Evolutionary conservation across 2,888 invertebrate genomes (phyloP), one percentile per base, ranked within the genome.

Genomic region (Drosophila melanocephala): DNA sequence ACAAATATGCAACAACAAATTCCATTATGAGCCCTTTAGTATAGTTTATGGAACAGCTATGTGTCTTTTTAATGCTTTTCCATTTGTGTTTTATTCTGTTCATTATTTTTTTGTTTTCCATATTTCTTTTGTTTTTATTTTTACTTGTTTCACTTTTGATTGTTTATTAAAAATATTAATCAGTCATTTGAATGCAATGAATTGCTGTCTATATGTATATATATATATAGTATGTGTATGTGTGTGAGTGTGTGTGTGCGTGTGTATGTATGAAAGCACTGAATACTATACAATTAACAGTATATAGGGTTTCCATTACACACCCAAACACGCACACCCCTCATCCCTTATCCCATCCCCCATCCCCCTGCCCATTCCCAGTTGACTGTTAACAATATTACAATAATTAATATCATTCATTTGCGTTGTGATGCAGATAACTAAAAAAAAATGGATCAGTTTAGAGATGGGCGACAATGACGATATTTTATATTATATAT

Each of bases 171-270:
- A 89, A 87, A 87, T 91, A 85, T 91, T 88, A 90, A 91, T 92
- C 92, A 92, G 92, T 92, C 91, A 87, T 91, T 90, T 91, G 80
- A 89, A 89, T 91, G 91, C 91, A 91, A 88, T 85, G 87, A 88
- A 85, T 87, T 92, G 91, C 91, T 64, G 56, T 77, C 44, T 72
- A 64, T 70, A 32, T 60, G 22, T 58, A n/a, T 56, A 7, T 39
- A 5, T 57, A 30, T 50, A 32, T 66, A 63, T 42, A 44, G 30
- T 44, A 16, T 9, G 33, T 37, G 53, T 74, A 12, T 58, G 10
- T 37, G 10, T 57, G 32, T 50, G 55, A 62, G 22, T 72, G 6
- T 63, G 60, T 42, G 39, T 42, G 14, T 35, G 30, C 5, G 52
- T 58, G 9, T 42, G 9, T 56, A 28, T 28, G 12, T 35, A 16